Conservation (phyloP, 2,888 invertebrate genomes). For the Caenorhabditis panamensis region DNA sequence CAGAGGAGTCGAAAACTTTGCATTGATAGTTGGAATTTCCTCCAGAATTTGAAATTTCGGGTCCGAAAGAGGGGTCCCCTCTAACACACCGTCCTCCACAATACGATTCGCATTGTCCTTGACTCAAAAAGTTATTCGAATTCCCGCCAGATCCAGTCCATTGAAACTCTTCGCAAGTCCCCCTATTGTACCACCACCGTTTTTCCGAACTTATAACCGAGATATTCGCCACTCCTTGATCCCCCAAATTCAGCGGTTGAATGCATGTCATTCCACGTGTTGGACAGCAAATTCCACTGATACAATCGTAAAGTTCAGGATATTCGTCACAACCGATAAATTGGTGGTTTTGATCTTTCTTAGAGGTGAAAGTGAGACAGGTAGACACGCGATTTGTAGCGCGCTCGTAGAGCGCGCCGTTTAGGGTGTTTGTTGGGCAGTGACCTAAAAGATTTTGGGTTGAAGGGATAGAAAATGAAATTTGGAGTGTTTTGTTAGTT, state of each 20-base stretch:
- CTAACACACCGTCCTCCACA: conserved; percentile 63
- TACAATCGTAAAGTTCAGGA: conserved; percentile 77
- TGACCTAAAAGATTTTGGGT: conserved; percentile 61
- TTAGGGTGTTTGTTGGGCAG: conserved; percentile 75
- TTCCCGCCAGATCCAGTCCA: conserved; percentile 75
- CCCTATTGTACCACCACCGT: conserved; percentile 74
- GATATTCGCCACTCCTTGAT: background rate
- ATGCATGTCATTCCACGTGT: conserved; percentile 74
- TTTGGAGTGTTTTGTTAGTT: background rate
- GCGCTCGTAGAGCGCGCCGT: conserved; percentile 72
- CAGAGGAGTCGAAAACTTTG: conserved; percentile 39
- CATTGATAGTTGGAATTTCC: conserved; percentile 21
- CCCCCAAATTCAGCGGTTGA: conserved; percentile 67
- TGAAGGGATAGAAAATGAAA: background rate
- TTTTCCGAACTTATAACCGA: conserved; percentile 13
- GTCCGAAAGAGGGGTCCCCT: too few species aligned
- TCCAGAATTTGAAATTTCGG: background rate
- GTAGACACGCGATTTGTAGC: conserved; percentile 71
- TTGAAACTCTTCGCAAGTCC: conserved; percentile 70
- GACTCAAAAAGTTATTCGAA: conserved; percentile 75
- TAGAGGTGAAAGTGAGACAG: conserved; percentile 71
- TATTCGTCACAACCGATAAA: conserved; percentile 78
- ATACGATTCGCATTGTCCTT: conserved; percentile 73
- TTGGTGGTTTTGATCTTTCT: conserved; percentile 32
- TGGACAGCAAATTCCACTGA: conserved; percentile 77